Evolutionary conservation across 1,140 invertebrate genomes (phyloP), one percentile per base, ranked within the genome.

Genomic region (Drosophila seguyi): DNA sequence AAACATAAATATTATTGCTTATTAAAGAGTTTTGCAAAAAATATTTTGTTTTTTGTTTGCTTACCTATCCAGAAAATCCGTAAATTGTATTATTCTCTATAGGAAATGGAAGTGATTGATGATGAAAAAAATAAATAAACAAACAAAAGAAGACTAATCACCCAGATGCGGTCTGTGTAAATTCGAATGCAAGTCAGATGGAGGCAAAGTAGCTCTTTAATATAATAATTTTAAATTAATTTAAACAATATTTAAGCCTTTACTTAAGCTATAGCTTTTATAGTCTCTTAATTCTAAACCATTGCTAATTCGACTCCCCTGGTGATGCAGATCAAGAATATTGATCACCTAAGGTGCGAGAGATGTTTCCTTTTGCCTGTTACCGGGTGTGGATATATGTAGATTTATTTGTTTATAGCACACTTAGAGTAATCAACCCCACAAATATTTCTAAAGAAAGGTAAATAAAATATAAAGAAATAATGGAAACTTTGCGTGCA

Each of bases 401-500:
- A 45, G 6, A 7, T 22, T 20, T 1, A 0, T 11, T 20, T 20
- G 20, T 42, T 1, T 14, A 7, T 4, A 22, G 14, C 13, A 14
- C 13, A 22, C 6, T 14, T 22, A 14, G 3, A 3, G 11, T 6
- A 22, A 22, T 45, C 3, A 16, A 22, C 44, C 13, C 16, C 4
- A 45, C 6, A 25, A n/a, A 39, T 18, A 16, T 7, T 38, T 7
- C 16, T 4, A 38, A 13, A 25, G 31, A 45, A 45, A 11, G 31
- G 25, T 31, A 25, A 31, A 25, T 31, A 42, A 31, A 25, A 16
- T 29, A 41, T 18, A 10, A 57, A 39, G 11, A 48, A 25, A 53
- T 36, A 29, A n/a, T 65, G 65, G 20, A 65, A 50, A 50, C 36
- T 65, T 50, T 68, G 4, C n/a, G 27, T 39, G 38, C 66, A 53